A percentile compares a stretch with the other conserved stretches of the same genome.
These are phyloP conservation scores for Tipula confusa DNA, from an alignment of 2,888 invertebrate genomes.

Conservation along the genomic window DNA sequence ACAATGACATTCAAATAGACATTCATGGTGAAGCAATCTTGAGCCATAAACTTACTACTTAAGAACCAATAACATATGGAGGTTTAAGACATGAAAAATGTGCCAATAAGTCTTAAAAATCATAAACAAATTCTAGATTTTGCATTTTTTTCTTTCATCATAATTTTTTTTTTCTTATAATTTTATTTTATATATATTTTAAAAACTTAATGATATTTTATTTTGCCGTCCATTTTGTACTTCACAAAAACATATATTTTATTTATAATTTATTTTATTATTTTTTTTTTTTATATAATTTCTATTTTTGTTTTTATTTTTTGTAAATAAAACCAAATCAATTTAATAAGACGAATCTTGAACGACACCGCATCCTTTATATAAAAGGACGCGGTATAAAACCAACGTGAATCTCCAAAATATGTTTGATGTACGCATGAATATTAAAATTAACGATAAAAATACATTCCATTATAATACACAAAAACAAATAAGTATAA, in stretches of 20 bases:
- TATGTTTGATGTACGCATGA: neutral
- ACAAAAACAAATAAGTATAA: too few relatives aligned
- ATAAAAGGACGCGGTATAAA: neutral
- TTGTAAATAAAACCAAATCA: neutral
- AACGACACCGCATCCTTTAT: neutral
- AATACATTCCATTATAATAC: conserved; percentile 26
- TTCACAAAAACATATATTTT: conserved; percentile 35
- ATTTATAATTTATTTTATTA: conserved; percentile 30
- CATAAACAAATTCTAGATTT: neutral
- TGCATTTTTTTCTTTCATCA: neutral
- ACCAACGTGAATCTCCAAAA: neutral
- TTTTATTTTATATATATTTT: conserved; percentile 33
- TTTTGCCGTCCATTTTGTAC: conserved; percentile 40
- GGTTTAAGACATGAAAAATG: neutral
- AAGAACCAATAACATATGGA: neutral
- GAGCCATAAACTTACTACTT: neutral
- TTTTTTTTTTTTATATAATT: conserved; percentile 37
- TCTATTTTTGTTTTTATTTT: conserved; percentile 28
- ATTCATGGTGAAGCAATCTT: neutral
- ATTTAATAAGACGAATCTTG: neutral
- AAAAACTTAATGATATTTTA: conserved; percentile 36
- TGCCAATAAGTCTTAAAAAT: conserved; percentile 15
- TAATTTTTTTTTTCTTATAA: neutral
- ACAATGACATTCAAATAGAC: neutral
- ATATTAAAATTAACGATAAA: neutral